These are phyloP conservation scores for Acholoe squamosa DNA, from an alignment of 2,888 invertebrate species.

Conservation along the genomic window DNA sequence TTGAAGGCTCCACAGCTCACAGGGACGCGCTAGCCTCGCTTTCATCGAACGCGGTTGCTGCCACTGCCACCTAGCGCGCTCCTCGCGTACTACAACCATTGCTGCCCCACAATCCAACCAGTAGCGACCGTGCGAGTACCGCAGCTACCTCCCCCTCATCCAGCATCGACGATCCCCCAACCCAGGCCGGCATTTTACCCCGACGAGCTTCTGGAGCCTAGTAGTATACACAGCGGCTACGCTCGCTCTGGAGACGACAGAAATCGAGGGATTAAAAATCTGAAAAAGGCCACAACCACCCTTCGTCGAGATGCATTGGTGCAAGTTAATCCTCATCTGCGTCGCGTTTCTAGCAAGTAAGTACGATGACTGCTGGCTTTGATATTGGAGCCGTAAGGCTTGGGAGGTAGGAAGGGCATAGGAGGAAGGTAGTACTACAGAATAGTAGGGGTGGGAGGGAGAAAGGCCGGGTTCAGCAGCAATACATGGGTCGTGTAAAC, in stretches of 20 bases:
- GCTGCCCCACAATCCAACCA: neutral
- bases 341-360: slow-evolving; percentile 24
- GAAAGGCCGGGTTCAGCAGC: neutral
- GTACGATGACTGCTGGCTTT: neutral
- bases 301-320: neutral
- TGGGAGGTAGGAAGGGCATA: neutral
- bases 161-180: neutral
- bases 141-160: neutral
- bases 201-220: neutral
- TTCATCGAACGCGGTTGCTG: neutral
- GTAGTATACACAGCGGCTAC: neutral
- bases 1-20: neutral
- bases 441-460: neutral
- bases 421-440: neutral
- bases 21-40: slow-evolving; percentile 2
- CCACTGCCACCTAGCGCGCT: slow-evolving; percentile 20
- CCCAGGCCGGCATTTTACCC: neutral
- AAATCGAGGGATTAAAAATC: neutral
- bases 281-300: neutral
- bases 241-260: neutral
- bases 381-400: neutral
- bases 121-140: neutral
- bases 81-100: neutral
- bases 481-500: neutral
- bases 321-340: neutral